Evolutionary conservation across 2,797 vertebrate genomes (phyloP).

Genomic region (Chiroxiphia lanceolata): DNA sequence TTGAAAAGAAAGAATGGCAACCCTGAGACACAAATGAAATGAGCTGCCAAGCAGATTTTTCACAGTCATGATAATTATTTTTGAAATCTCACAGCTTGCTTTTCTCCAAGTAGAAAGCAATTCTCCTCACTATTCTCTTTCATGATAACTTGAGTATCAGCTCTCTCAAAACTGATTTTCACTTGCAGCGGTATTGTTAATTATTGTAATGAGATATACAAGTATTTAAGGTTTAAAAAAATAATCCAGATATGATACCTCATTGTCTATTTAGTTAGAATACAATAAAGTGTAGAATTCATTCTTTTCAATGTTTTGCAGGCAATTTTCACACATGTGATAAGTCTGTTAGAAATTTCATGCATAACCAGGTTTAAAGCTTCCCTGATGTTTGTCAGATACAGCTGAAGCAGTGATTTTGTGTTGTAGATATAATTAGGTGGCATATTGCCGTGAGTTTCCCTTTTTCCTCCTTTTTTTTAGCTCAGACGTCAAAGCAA

Average conservation of each 20-base stretch:
- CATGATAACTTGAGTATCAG: slow-evolving; percentile 12
- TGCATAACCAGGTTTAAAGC: slow-evolving; percentile 56
- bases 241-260: background rate
- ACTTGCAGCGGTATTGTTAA: slow-evolving; percentile 39
- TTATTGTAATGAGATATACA: slow-evolving; percentile 23
- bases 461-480: background rate
- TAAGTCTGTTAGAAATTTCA: slow-evolving; percentile 63
- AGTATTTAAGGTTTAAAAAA: background rate
- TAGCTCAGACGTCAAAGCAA: slow-evolving; percentile 47
- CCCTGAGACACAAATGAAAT: slow-evolving; percentile 41
- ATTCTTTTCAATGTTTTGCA: slow-evolving; percentile 38
- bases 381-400: slow-evolving; percentile 52
- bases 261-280: slow-evolving; percentile 59
- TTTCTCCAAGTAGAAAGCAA: slow-evolving; percentile 55
- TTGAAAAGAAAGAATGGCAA: slow-evolving; percentile 49
- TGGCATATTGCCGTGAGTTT: slow-evolving; percentile 42
- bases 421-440: slow-evolving; percentile 54
- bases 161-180: slow-evolving; percentile 35
- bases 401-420: slow-evolving; percentile 38
- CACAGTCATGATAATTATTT: slow-evolving; percentile 61
- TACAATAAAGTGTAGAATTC: slow-evolving; percentile 51
- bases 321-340: slow-evolving; percentile 57
- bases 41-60: slow-evolving; percentile 59
- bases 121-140: slow-evolving; percentile 57
- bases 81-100: slow-evolving; percentile 60